These are phyloP conservation scores for Anthrax anthrax DNA, from an alignment of 2,888 invertebrate species.

Conservation along the genomic window DNA sequence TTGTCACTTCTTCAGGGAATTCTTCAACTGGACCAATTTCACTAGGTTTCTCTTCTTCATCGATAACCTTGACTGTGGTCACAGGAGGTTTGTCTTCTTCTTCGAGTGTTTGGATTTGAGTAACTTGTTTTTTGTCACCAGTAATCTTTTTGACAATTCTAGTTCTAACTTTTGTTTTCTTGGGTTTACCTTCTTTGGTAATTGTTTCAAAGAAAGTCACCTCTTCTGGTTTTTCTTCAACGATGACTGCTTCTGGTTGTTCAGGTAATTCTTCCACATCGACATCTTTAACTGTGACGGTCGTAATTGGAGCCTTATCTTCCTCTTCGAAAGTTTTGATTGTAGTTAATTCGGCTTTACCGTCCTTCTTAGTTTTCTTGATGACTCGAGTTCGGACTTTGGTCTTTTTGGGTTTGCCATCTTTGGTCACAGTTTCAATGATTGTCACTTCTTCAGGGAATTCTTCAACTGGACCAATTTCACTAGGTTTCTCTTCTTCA, in stretches of 20 bases:
- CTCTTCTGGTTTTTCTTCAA: slow-evolving; percentile 17
- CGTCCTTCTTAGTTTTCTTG: slow-evolving; percentile 16
- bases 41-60: slow-evolving; percentile 15
- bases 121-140: slow-evolving; percentile 27
- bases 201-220: slow-evolving; percentile 22
- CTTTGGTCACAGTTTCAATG: slow-evolving; percentile 7
- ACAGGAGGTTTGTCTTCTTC: slow-evolving; percentile 25
- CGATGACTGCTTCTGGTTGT: slow-evolving; percentile 12
- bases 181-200: slow-evolving; percentile 21
- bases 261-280: slow-evolving; percentile 9
- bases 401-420: slow-evolving; percentile 17
- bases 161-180: slow-evolving; percentile 20
- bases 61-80: slow-evolving; percentile 21
- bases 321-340: slow-evolving; percentile 29
- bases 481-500: slow-evolving; percentile 23
- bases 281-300: slow-evolving; percentile 18
- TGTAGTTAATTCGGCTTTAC: slow-evolving; percentile 27
- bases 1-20: slow-evolving; percentile 20
- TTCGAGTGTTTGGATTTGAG: slow-evolving; percentile 32
- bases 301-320: slow-evolving; percentile 20
- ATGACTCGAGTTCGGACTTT: slow-evolving; percentile 15
- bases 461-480: slow-evolving; percentile 20
- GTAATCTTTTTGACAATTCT: slow-evolving; percentile 18
- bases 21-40: slow-evolving; percentile 17
- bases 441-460: slow-evolving; percentile 24